A percentile compares a stretch with the other conserved stretches of the same genome.
Conservation (phyloP, 2,797 vertebrate genomes). For the Fistularia tabacaria region DNA sequence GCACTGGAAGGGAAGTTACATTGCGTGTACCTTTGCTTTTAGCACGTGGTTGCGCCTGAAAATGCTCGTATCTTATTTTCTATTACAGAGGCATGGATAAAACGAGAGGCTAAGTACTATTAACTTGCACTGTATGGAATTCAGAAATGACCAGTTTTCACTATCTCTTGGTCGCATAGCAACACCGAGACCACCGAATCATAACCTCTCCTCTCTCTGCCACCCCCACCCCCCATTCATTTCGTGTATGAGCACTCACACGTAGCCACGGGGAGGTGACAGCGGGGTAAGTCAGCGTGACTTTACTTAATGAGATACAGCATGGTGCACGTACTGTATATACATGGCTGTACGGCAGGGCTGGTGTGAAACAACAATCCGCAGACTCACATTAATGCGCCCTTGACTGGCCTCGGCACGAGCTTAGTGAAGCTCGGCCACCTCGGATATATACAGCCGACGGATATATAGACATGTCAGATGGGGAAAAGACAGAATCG, state of each 20-base stretch:
- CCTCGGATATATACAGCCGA: too few relatives aligned
- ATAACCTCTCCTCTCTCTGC: constrained; percentile 9
- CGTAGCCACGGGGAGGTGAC: constrained; percentile 32
- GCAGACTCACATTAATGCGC: constrained; percentile 59
- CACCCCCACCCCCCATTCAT: constrained; percentile 6
- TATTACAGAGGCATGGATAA: constrained; percentile 6
- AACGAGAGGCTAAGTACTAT: constrained; percentile 29
- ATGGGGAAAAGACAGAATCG: background rate
- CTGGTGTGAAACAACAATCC: constrained; percentile 52
- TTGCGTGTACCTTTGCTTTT: constrained; percentile 10
- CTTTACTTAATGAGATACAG: constrained; percentile 62
- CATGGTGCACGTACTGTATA: constrained; percentile 26
- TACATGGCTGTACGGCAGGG: constrained; percentile 24
- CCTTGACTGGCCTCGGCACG: constrained; percentile 40
- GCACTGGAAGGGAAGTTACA: constrained; percentile 11
- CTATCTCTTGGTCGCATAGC: constrained; percentile 40
- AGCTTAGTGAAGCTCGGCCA: too few relatives aligned
- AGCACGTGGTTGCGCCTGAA: constrained; percentile 4
- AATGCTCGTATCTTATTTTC: constrained; percentile 8
- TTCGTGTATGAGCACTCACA: constrained; percentile 11
- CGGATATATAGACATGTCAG: background rate
- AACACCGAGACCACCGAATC: constrained; percentile 36
- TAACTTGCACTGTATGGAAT: constrained; percentile 21
- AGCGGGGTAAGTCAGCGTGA: constrained; percentile 47
- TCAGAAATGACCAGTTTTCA: constrained; percentile 29